These are phyloP conservation scores for Morpho achilles DNA, from an alignment of 2,888 invertebrate species.

Conservation along the genomic window DNA sequence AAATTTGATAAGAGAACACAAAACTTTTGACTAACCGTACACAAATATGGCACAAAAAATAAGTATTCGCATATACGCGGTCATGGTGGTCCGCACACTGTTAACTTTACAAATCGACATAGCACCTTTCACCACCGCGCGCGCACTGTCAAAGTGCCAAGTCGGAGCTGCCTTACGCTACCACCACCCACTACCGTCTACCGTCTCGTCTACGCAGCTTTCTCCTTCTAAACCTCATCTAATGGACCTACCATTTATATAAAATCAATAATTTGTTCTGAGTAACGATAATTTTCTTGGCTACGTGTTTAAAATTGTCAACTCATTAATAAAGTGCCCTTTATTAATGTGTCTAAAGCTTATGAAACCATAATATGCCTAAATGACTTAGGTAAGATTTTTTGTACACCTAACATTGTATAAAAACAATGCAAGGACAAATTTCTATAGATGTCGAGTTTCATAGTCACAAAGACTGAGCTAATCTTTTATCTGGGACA, in stretches of 20 bases:
- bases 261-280: conserved; percentile 2
- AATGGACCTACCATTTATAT: conserved; percentile 2
- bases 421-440: conserved; percentile 5
- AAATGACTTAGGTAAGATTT: conserved; percentile 1
- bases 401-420: neutral
- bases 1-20: conserved; percentile 27
- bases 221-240: conserved; percentile 51
- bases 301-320: too few relatives aligned
- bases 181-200: conserved; percentile 44
- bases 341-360: too few relatives aligned
- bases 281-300: neutral
- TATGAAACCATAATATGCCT: too few relatives aligned
- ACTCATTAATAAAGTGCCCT: too few relatives aligned
- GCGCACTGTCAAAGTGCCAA: conserved; percentile 54
- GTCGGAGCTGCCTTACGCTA: conserved; percentile 29
- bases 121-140: conserved; percentile 71
- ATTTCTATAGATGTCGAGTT: neutral
- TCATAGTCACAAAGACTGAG: neutral
- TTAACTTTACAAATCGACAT: conserved; percentile 54
- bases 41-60: conserved; percentile 63
- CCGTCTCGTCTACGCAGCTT: conserved; percentile 62
- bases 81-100: conserved; percentile 51
- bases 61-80: conserved; percentile 59
- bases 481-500: conserved; percentile 2
- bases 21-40: conserved; percentile 57